phyloP scores from a whole-genome alignment of 2,113 vertebrate species.

The Psilopsiagon aymara region DNA sequence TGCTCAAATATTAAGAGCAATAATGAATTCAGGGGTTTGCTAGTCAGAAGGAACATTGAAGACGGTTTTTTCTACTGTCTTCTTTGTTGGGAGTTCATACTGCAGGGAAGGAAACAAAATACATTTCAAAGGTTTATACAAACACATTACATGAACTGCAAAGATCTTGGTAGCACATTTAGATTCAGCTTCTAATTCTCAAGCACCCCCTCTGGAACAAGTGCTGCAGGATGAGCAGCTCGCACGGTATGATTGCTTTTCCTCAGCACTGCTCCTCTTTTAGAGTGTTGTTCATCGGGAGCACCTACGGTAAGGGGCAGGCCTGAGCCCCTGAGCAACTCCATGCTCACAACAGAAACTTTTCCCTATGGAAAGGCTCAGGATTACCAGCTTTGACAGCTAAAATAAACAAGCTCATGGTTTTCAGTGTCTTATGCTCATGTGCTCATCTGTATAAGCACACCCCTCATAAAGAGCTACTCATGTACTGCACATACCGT shows the following conservation, averaged over 20 bases:
- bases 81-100: not conserved
- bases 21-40: not conserved
- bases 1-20: not conserved
- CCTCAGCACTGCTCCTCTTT: not conserved
- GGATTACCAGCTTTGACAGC: not conserved
- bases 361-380: not conserved
- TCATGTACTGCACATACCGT: not conserved
- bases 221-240: not conserved
- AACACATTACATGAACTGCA: not conserved
- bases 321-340: not conserved
- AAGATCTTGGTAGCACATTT: not conserved
- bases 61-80: not conserved
- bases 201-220: not conserved
- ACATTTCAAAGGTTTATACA: not conserved
- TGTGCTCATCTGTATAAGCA: not conserved
- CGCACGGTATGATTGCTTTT: fast-evolving
- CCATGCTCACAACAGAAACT: fast-evolving
- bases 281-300: not conserved
- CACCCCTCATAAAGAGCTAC: fast-evolving
- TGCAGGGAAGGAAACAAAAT: not conserved
- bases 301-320: not conserved
- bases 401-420: not conserved
- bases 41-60: not conserved
- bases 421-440: not conserved
- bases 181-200: not conserved